Conservation (phyloP, 2,113 vertebrate genomes). For the Cariama cristata region DNA sequence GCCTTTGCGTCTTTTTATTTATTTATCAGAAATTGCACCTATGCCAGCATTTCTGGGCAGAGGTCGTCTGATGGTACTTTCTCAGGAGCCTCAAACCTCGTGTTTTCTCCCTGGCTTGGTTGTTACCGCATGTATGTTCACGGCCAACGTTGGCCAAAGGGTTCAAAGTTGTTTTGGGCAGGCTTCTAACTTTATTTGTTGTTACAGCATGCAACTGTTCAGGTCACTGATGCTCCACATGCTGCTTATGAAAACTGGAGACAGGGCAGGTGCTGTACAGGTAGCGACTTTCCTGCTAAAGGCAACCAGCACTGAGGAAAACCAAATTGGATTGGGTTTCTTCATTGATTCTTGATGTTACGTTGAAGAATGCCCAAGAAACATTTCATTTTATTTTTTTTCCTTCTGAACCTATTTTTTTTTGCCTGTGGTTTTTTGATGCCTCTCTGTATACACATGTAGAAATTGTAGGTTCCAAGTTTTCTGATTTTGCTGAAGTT, state of each 20-base stretch:
- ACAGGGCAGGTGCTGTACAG: not conserved
- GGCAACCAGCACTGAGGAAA: not conserved
- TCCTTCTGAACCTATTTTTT: not conserved
- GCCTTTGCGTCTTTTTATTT: not conserved
- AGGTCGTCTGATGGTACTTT: constrained; percentile 24
- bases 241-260: not conserved
- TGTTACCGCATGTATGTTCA: not conserved
- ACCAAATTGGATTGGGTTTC: not conserved
- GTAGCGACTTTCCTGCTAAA: not conserved
- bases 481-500: not conserved
- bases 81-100: not conserved
- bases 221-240: not conserved
- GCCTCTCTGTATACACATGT: not conserved
- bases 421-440: not conserved
- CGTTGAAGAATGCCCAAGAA: not conserved
- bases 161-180: not conserved
- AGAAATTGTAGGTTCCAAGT: not conserved
- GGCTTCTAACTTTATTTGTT: constrained; percentile 1
- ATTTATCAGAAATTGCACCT: not conserved
- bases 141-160: not conserved
- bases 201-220: not conserved
- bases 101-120: constrained; percentile 2
- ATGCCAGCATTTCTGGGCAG: not conserved
- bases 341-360: not conserved
- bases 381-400: not conserved